Evolutionary conservation across 2,797 vertebrate genomes (phyloP), one percentile per base, ranked within the genome.

Genomic region (Melanotaenia parkinsoni): DNA sequence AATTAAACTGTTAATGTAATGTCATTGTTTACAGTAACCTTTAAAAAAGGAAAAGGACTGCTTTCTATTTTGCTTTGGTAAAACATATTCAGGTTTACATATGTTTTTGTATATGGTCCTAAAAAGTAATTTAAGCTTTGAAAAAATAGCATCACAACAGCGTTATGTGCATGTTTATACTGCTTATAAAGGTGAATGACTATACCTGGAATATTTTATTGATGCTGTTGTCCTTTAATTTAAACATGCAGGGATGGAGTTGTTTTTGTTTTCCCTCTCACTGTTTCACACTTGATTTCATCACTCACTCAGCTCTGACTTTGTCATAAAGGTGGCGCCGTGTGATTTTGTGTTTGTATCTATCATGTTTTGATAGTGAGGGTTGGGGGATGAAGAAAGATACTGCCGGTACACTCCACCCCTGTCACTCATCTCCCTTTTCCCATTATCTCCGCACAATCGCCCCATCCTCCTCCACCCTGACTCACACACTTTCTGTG

Each of bases 381-480:
- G 5, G 11, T 18, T 18, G 12, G 12, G 12, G 12, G 37, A 12
- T 13, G 47, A 24, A 24, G 45, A 61, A 47, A 56, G 38, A 53
- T 63, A 60, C 18, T 60, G 10, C 28, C 4, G 2, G 57, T 80
- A 75, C 65, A 67, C 58, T 80, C 67, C 60, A 30, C 70, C 68
- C 58, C 77, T 65, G 72, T 86, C 78, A 76, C 67, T 83, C 83
- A 85, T 79, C 73, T 73, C 72, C 70, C 67, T 69, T n/a, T 71
- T 64, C 54, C 50, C 65, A 82, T 88, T 81, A 87, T 81, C 76
- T 82, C 59, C 61, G 35, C 56, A 35, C 75, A 56, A 62, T 74
- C 80, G 45, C 77, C 62, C 76, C 53, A 14, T 80, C 64, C 51
- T 43, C 51, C 67, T 67, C 51, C 47, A 45, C 24, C 33, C 70